These are phyloP conservation scores for Corythaeola cristata DNA, from an alignment of 2,113 vertebrate genomes.

Conservation along the genomic window DNA sequence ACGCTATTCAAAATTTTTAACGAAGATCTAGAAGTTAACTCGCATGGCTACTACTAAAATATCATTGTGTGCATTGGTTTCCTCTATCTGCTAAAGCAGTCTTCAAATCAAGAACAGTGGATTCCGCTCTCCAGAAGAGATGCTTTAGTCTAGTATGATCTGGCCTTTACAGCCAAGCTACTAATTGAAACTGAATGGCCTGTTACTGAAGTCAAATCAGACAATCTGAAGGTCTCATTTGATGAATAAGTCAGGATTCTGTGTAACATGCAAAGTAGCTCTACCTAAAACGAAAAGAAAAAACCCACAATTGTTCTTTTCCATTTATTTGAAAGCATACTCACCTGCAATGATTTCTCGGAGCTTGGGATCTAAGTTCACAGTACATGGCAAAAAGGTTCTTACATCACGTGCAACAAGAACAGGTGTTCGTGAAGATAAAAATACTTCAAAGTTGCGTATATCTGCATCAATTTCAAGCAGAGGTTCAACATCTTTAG, in stretches of 20 bases:
- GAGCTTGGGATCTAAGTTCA: conserved; percentile 97
- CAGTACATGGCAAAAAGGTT: conserved; percentile 94
- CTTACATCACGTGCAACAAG: conserved; percentile 92
- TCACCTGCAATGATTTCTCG: conserved; percentile 97
- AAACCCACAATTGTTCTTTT: neutral
- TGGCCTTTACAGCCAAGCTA: neutral
- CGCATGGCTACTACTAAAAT: neutral
- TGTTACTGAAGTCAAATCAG: neutral
- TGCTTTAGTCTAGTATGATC: neutral
- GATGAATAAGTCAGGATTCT: neutral
- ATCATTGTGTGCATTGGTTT: neutral
- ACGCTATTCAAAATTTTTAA: neutral
- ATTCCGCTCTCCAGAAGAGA: neutral
- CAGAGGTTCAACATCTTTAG: conserved; percentile 96
- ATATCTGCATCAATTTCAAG: conserved; percentile 97
- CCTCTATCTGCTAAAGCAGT: neutral
- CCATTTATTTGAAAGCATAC: neutral
- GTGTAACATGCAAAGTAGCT: neutral
- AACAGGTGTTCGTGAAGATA: conserved; percentile 93
- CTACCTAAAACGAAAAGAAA: neutral
- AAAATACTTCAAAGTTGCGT: conserved; percentile 95
- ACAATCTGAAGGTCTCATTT: neutral
- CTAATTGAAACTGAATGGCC: neutral
- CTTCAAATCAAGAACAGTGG: neutral
- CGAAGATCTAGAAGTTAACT: neutral